Evolutionary conservation across 2,888 invertebrate species (phyloP), one percentile per base, ranked within the genome.

Genomic region (Hartigia nigra): DNA sequence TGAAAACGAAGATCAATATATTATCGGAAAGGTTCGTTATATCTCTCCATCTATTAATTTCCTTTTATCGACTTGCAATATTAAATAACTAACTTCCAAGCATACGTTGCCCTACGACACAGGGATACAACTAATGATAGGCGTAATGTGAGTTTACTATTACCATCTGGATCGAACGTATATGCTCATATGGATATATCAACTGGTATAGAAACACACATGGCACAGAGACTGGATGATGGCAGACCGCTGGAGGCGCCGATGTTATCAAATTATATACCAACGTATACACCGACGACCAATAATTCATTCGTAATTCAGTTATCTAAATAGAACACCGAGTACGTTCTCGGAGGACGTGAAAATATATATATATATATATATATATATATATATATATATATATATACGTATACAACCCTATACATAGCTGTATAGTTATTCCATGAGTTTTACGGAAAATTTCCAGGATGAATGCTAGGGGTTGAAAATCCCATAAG

Each of bases 271-370:
- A 89, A 90, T 89, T 89, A 88, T 87, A 85, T 84, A 84, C 85
- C 84, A 84, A 85, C 84, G 84, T 84, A 87, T 85, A 87, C 87
- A 86, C 87, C 87, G 85, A 83, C 85, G 86, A 84, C 86, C 88
- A 87, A 89, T 90, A 89, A 90, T 88, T 90, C 90, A 88, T 87
- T 87, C 84, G 87, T 88, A 88, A 90, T 90, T 90, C 89, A 88
- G 87, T 90, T 90, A 89, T 89, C 87, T 88, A 87, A 89, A 90
- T 88, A 88, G 88, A 84, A 86, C 84, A 82, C 79, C 81, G 80
- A 76, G 75, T 69, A 75, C n/a, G 36, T 75, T 75, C 75, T 34
- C 75, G 36, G 75, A 32, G 75, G 35, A 39, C 35, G 14, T 75
- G 35, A 34, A 75, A 35, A 74, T n/a, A 23, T 35, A 74, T 74